Percentiles rank a stretch among this genome's conserved stretches.
Evolutionary conservation across 2,888 invertebrate species (phyloP).

Genomic region (Orchesella flavescens): DNA sequence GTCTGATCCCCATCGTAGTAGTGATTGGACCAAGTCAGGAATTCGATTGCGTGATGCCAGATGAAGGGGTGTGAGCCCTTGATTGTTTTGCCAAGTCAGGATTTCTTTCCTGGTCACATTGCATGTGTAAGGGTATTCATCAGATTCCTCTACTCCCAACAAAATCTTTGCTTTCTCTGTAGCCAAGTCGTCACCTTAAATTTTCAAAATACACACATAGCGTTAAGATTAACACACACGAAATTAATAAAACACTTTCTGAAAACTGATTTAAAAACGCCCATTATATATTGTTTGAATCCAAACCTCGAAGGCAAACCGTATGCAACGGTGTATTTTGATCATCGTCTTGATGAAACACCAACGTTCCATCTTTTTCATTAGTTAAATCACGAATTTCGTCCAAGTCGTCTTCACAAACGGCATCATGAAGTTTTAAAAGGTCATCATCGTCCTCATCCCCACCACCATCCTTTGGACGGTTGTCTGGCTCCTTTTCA

Average conservation of each 20-base stretch:
- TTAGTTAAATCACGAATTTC: conserved; percentile 37
- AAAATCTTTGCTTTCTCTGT: conserved; percentile 48
- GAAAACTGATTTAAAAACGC: too few species aligned
- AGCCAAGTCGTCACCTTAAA: conserved; percentile 46
- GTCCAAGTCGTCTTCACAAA: conserved; percentile 52
- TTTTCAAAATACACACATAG: too few species aligned
- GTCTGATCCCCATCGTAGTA: conserved; percentile 51
- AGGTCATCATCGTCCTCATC: conserved; percentile 41
- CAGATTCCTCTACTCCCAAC: conserved; percentile 43
- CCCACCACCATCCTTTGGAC: conserved; percentile 29
- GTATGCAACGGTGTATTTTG: too few species aligned
- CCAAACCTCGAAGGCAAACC: conserved; percentile 51
- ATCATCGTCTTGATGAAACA: conserved; percentile 47
- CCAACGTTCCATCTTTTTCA: conserved; percentile 37
- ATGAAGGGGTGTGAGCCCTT: conserved; percentile 37
- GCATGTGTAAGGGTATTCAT: conserved; percentile 34
- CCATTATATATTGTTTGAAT: too few species aligned
- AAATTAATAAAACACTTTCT: too few species aligned
- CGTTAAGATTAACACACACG: too few species aligned
- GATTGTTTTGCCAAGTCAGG: conserved; percentile 38
- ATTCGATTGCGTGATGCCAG: conserved; percentile 43
- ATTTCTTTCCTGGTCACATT: conserved; percentile 41
- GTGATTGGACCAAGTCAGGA: conserved; percentile 41
- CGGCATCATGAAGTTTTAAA: too few species aligned
- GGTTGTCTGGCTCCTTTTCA: conserved; percentile 16